Base-by-base conservation (phyloP, 1,140 invertebrate genomes). In the Sipha flava region DNA sequence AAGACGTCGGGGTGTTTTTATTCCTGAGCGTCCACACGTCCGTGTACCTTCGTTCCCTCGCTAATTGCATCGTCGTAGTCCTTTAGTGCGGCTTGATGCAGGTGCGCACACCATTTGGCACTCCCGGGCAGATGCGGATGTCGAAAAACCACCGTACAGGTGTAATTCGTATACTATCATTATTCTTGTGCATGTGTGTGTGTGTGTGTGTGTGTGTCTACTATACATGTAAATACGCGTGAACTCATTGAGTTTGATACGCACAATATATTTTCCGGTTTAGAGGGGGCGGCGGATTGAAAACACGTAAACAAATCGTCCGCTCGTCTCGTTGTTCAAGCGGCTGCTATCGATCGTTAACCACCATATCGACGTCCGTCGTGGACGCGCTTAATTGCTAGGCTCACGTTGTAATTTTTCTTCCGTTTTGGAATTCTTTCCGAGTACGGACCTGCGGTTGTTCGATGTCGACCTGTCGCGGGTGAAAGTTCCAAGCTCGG, bases 51-150 rank as follows among this genome's bases (percentile, higher is more conserved):
- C 23, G 23, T 68, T 54, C 43, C 64, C 12, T 14, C 37, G 37
- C 37, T 68, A 68, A 68, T 68, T 10, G 37, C 40, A 6, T 16
- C 6, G 21, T 23, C 23, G 2, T 6, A 16, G 21, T 23, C 5
- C 37, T 40, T 40, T 18, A 21, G 3, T 3, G 16, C 70, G 12
- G n/a, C 23, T 52, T 14, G 54, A n/a, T 23, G 73, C 73, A 77
- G 73, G 73, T 77, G 73, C 37, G 34, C 14, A 26, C 52, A 77
- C 73, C 73, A 59, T 77, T 77, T 57, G 73, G 73, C 73, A 59
- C 34, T 16, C 6, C 23, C 21, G 3, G 64, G 52, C 73, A 59
- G 73, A 77, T 77, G 66, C 18, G 34, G 52, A 77, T 59, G 73
- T 52, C 52, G 21, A 43, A 57, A 43, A 34, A 31, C 16, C 14